phyloP scores from a whole-genome alignment of 2,797 vertebrate species.

The Neopelma chrysocephalum region DNA sequence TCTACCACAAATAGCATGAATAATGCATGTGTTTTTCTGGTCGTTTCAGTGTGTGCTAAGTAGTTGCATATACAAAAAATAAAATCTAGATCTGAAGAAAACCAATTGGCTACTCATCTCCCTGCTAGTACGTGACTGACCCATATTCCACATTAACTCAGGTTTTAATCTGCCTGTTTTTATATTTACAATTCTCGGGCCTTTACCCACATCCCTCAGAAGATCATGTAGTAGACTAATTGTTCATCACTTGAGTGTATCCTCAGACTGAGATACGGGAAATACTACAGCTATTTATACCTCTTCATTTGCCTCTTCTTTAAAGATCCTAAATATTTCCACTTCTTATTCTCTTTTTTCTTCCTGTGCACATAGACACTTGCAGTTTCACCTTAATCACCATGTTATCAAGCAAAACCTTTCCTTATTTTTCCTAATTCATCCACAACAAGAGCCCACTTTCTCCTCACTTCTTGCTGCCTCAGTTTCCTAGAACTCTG shows the following conservation, averaged over 20 bases:
- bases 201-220: neutral
- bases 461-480: neutral
- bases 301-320: neutral
- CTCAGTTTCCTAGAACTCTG: neutral
- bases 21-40: neutral
- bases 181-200: neutral
- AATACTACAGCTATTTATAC: neutral
- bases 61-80: neutral
- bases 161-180: neutral
- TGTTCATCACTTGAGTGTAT: neutral
- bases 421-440: neutral
- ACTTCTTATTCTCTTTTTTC: neutral
- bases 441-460: neutral
- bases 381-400: neutral
- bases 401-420: neutral
- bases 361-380: neutral
- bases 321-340: neutral
- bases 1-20: neutral
- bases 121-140: neutral
- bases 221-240: neutral
- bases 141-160: neutral
- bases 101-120: neutral
- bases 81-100: neutral
- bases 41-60: neutral
- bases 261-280: neutral